A percentile compares a stretch with the other conserved stretches of the same genome.
Conservation (phyloP, 2,797 vertebrate genomes). For the Lophura swinhoii region DNA sequence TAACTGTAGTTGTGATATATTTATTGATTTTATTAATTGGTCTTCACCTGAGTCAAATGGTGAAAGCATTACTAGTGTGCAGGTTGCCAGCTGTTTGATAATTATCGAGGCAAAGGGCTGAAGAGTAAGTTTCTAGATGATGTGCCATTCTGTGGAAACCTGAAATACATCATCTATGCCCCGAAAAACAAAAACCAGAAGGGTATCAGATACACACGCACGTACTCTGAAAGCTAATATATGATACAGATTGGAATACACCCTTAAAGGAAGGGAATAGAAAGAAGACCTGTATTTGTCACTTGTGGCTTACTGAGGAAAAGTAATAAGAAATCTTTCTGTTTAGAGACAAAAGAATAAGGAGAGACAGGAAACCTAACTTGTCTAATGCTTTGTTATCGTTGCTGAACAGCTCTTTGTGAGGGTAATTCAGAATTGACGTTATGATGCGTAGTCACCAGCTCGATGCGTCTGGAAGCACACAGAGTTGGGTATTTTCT, state of each 20-base stretch:
- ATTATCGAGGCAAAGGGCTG: not conserved
- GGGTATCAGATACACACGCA: not conserved
- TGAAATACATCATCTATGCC: not conserved
- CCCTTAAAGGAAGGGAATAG: not conserved
- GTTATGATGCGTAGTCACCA: not conserved
- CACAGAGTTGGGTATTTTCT: not conserved
- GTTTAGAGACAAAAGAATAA: not conserved
- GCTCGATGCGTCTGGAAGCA: not conserved
- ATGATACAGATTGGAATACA: not conserved
- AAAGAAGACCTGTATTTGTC: not conserved
- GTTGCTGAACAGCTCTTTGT: not conserved
- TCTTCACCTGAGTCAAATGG: not conserved
- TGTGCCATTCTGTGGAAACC: not conserved
- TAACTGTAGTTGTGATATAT: not conserved
- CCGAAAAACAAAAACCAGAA: not conserved
- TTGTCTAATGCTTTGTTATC: not conserved
- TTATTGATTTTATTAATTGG: not conserved
- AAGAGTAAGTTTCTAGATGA: not conserved
- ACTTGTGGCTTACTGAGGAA: not conserved
- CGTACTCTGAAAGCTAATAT: not conserved
- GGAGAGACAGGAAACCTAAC: not conserved
- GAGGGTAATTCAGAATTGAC: not conserved
- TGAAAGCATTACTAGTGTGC: not conserved
- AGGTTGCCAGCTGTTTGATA: not conserved
- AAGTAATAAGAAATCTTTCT: fast-evolving